Conservation (phyloP, 2,797 vertebrate species). For the Tokudaia muenninki region DNA sequence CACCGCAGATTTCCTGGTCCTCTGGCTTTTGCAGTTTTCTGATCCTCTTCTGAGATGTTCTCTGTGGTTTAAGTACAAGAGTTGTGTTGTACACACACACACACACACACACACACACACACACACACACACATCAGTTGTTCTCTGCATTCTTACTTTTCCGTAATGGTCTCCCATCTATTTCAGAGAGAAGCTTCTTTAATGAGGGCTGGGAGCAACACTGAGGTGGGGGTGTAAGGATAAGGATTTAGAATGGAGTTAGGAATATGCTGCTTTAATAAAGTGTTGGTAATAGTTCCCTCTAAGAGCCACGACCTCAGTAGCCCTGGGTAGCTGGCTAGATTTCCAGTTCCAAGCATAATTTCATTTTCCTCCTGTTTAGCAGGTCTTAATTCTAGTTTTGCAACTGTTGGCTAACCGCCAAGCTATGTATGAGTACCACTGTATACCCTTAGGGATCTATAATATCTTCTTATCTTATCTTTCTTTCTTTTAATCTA, state of each 20-base stretch:
- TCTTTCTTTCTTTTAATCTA: not conserved
- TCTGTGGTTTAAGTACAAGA: not conserved
- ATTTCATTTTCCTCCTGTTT: not conserved
- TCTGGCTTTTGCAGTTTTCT: not conserved
- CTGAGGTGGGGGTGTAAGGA: not conserved
- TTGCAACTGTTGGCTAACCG: not conserved
- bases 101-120: not conserved
- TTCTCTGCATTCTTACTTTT: not conserved
- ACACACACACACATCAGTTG: too few species aligned
- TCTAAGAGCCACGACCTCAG: too few species aligned
- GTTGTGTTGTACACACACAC: not conserved
- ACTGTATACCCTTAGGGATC: not conserved
- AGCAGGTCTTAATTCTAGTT: too few species aligned
- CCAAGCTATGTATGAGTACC: not conserved
- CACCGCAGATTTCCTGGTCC: not conserved
- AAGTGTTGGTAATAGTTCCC: not conserved
- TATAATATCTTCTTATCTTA: not conserved
- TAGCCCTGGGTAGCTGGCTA: not conserved
- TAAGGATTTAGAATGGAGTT: not conserved
- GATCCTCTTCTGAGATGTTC: not conserved
- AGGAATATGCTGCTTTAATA: not conserved
- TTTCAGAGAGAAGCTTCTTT: not conserved
- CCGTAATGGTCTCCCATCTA: not conserved
- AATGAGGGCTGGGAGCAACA: too few species aligned
- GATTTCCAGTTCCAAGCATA: not conserved